phyloP scores from a whole-genome alignment of 2,113 vertebrate genomes.

The Anolis carolinensis region DNA sequence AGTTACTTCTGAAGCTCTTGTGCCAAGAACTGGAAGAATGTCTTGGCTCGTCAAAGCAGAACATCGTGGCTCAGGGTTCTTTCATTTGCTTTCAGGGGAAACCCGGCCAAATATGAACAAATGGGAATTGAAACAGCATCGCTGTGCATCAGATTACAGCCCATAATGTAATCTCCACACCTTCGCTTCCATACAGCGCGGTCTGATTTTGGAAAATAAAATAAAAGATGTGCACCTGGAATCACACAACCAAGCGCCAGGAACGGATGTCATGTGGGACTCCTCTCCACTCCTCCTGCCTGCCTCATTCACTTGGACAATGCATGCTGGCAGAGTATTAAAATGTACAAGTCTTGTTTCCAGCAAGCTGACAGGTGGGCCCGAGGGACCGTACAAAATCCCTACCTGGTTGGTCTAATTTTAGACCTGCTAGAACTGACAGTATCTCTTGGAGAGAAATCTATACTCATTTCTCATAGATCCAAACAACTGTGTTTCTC shows the following conservation, averaged over 20 bases:
- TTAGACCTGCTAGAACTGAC: constrained; percentile 70
- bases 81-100: background rate
- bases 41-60: background rate
- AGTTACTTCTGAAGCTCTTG: background rate
- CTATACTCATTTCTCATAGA: constrained; percentile 68
- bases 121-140: background rate
- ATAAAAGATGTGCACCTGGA: background rate
- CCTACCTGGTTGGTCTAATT: constrained; percentile 72
- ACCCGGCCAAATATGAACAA: background rate
- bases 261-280: constrained; percentile 45
- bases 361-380: constrained; percentile 69
- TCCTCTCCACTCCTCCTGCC: constrained; percentile 55
- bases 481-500: constrained; percentile 59
- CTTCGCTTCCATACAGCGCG: background rate
- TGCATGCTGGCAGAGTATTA: constrained; percentile 47
- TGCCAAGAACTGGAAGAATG: background rate
- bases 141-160: background rate
- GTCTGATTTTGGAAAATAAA: background rate
- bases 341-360: constrained; percentile 67
- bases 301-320: constrained; percentile 52
- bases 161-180: background rate
- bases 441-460: constrained; percentile 66
- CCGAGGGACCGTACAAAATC: constrained; percentile 61
- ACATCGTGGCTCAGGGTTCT: background rate
- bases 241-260: constrained; percentile 5